Conservation (phyloP, 2,113 vertebrate species). For the Aegithalos caudatus region DNA sequence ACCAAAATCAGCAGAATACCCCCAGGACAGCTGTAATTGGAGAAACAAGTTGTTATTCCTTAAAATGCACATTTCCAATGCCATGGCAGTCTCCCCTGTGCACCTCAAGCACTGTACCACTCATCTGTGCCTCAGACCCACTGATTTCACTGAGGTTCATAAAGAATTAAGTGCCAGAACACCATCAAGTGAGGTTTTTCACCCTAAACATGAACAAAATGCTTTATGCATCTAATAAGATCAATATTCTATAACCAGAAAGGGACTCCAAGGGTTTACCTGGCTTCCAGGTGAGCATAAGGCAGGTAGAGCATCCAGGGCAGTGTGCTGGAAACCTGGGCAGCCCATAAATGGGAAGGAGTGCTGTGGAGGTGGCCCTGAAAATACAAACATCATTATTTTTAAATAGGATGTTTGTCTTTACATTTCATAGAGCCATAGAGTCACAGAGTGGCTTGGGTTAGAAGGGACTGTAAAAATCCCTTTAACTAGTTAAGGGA, state of each 20-base stretch:
- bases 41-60: background rate
- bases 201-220: background rate
- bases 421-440: background rate
- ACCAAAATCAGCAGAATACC: background rate
- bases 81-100: background rate
- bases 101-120: background rate
- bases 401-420: background rate
- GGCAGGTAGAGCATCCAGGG: background rate
- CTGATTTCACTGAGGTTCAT: background rate
- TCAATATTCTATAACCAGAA: background rate
- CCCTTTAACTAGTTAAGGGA: no score
- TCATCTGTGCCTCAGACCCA: background rate
- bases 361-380: background rate
- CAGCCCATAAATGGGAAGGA: background rate
- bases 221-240: background rate
- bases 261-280: background rate
- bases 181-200: background rate
- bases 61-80: background rate
- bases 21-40: background rate
- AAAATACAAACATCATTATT: fast-evolving
- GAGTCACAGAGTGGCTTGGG: background rate
- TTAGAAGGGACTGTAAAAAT: background rate
- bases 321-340: background rate
- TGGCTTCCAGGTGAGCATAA: background rate
- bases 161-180: background rate